These are phyloP conservation scores for Neosalanx taihuensis DNA, from an alignment of 2,797 vertebrate species.

Conservation along the genomic window DNA sequence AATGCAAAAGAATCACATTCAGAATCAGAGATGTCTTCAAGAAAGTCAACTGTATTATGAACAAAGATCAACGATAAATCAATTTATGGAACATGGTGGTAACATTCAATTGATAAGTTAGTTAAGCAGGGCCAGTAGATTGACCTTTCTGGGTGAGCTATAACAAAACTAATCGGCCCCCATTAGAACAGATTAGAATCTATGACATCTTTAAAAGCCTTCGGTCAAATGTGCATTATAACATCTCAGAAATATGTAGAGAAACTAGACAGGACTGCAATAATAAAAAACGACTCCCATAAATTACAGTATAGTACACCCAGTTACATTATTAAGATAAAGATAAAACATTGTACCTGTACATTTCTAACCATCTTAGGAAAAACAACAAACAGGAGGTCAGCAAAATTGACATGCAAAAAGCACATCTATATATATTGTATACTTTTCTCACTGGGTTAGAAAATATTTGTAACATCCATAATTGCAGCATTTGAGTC, in stretches of 20 bases:
- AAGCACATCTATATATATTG: neutral
- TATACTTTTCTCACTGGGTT: neutral
- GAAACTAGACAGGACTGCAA: neutral
- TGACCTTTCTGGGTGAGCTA: neutral
- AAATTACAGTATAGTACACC: neutral
- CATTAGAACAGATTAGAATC: no score
- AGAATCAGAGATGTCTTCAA: neutral
- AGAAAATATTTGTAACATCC: no score
- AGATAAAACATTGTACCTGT: neutral
- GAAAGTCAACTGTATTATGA: neutral
- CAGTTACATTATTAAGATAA: neutral
- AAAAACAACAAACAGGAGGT: neutral
- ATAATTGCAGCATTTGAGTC: neutral
- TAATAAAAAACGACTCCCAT: neutral
- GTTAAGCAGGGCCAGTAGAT: neutral
- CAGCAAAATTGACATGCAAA: neutral
- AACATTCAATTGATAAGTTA: slow-evolving; percentile 1
- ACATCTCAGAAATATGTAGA: neutral
- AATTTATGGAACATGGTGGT: slow-evolving; percentile 3
- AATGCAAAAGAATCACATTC: neutral
- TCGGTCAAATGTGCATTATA: neutral
- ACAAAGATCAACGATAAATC: neutral
- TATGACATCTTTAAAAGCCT: neutral
- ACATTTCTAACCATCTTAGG: neutral
- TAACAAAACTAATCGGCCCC: neutral